Conservation (phyloP, 2,797 vertebrate species). For the Eulemur mongoz region DNA sequence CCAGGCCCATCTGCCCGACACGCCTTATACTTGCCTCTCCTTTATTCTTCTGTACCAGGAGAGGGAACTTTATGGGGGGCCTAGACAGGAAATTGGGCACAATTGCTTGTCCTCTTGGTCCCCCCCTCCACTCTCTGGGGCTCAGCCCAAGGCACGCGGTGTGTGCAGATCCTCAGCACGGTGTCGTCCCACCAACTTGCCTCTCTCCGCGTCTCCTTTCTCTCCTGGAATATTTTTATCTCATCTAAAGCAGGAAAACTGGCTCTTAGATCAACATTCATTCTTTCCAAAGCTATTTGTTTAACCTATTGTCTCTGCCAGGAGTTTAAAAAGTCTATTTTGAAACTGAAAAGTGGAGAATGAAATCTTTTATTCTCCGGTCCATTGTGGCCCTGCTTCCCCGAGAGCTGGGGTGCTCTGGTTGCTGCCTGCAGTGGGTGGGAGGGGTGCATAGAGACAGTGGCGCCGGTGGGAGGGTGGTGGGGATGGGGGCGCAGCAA, state of each 20-base stretch:
- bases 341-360: constrained; percentile 56
- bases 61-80: not conserved
- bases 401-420: not conserved
- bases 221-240: constrained; percentile 13
- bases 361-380: constrained; percentile 47
- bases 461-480: too few relatives aligned
- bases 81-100: not conserved
- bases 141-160: not conserved
- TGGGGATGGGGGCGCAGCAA: not conserved
- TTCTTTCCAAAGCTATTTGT: constrained; percentile 59
- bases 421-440: not conserved
- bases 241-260: constrained; percentile 10
- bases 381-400: not conserved
- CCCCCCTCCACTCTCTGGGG: accelerated
- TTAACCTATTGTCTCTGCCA: constrained; percentile 49
- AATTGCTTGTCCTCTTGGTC: not conserved
- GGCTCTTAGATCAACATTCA: constrained; percentile 16
- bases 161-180: not conserved
- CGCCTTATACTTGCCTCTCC: not conserved
- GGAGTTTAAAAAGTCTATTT: constrained; percentile 54
- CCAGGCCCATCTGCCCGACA: not conserved
- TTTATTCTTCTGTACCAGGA: not conserved
- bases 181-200: not conserved
- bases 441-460: not conserved
- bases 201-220: not conserved